A percentile compares a stretch with the other conserved stretches of the same genome.
Evolutionary conservation across 2,113 vertebrate genomes (phyloP).

Genomic region (Varanus komodoensis): DNA sequence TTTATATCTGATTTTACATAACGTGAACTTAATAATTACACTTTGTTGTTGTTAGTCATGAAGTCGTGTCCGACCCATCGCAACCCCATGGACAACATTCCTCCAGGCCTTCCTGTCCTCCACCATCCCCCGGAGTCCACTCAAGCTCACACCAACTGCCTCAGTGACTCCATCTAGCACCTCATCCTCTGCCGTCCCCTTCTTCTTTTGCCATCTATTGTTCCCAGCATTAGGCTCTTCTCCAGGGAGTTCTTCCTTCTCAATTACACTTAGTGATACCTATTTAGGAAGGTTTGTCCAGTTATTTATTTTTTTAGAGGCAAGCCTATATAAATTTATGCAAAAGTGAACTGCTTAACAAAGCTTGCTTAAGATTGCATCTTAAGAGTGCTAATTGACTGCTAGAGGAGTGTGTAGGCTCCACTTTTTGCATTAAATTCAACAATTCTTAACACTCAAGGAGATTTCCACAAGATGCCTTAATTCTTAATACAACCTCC

Average conservation of each 20-base stretch:
- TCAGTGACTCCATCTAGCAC: too few relatives aligned
- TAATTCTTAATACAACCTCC: slow-evolving; percentile 1
- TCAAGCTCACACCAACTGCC: too few relatives aligned
- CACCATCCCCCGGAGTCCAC: too few relatives aligned
- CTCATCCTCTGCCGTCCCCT: too few relatives aligned
- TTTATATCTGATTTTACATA: neutral
- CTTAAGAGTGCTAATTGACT: neutral
- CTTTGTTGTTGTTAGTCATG: neutral
- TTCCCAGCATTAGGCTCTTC: too few relatives aligned
- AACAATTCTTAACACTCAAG: neutral
- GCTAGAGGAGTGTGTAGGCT: neutral
- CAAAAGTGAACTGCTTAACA: neutral
- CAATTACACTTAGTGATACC: neutral
- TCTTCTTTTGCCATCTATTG: too few relatives aligned
- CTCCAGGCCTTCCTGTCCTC: too few relatives aligned
- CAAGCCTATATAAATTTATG: neutral
- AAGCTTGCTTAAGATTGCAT: neutral
- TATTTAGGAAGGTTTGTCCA: neutral
- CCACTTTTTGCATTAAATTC: neutral
- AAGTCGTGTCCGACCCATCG: too few relatives aligned
- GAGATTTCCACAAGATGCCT: neutral
- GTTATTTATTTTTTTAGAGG: neutral
- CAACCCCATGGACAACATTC: too few relatives aligned
- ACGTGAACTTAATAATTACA: neutral
- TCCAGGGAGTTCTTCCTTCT: too few relatives aligned